Conservation (phyloP, 2,888 invertebrate species). For the Andrena minutula region DNA sequence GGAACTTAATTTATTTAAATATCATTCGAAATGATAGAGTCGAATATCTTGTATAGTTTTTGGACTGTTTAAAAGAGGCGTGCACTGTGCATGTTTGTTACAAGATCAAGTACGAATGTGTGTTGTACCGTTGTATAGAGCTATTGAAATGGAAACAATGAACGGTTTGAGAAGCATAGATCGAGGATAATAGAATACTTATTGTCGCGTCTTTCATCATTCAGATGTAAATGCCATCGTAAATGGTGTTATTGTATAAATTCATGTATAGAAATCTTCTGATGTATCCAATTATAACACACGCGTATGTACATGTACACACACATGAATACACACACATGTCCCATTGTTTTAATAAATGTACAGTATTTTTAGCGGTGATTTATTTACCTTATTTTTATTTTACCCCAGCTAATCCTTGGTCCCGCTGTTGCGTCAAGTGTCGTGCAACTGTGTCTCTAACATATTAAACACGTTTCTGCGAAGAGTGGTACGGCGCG, state of each 20-base stretch:
- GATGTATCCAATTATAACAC: conserved; percentile 63
- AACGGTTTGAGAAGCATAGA: conserved; percentile 8
- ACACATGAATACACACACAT: conserved; percentile 48
- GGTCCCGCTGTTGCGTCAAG: conserved; percentile 48
- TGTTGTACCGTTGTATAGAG: conserved; percentile 31
- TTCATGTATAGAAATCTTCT: conserved; percentile 60
- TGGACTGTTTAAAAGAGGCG: conserved; percentile 22
- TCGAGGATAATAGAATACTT: conserved; percentile 20
- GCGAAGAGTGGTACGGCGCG: background rate
- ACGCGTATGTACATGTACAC: conserved; percentile 47
- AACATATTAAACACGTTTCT: conserved; percentile 26
- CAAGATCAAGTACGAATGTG: conserved; percentile 36
- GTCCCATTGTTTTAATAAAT: conserved; percentile 79
- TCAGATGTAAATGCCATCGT: conserved; percentile 46
- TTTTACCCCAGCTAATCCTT: conserved; percentile 74
- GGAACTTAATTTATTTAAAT: conserved; percentile 8
- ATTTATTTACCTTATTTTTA: conserved; percentile 76
- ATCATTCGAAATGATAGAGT: conserved; percentile 5
- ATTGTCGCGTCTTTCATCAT: conserved; percentile 37
- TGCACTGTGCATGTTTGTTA: conserved; percentile 20
- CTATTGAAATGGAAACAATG: background rate
- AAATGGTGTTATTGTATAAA: conserved; percentile 54
- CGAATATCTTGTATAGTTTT: conserved; percentile 11
- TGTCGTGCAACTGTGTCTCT: conserved; percentile 38
- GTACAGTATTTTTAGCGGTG: conserved; percentile 78